phyloP scores from a whole-genome alignment of 2,888 invertebrate genomes.

The Bellardia pandia region DNA sequence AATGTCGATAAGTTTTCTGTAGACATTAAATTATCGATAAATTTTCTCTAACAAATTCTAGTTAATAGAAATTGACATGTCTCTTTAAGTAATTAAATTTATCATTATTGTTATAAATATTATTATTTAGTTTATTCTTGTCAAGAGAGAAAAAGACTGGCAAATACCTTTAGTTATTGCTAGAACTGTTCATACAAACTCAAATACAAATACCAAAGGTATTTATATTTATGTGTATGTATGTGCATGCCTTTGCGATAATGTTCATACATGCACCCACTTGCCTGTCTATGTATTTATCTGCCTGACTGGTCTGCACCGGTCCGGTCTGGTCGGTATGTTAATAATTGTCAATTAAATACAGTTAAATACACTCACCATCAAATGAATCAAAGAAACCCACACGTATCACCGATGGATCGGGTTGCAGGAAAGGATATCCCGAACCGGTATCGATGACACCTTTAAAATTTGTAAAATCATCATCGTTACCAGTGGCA shows the following conservation, averaged over 20 bases:
- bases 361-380: constrained; percentile 78
- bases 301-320: background rate
- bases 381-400: constrained; percentile 83
- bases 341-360: constrained; percentile 71
- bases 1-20: background rate
- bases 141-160: too few relatives aligned
- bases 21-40: background rate
- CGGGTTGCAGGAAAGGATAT: constrained; percentile 81
- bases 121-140: too few relatives aligned
- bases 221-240: background rate
- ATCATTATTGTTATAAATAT: too few relatives aligned
- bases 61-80: background rate
- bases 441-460: constrained; percentile 82
- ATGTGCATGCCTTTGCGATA: background rate
- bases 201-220: background rate
- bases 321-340: constrained; percentile 12
- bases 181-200: background rate
- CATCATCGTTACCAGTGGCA: constrained; percentile 74
- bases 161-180: background rate
- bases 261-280: background rate
- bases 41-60: too few relatives aligned
- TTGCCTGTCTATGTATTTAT: background rate
- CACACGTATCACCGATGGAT: constrained; percentile 78
- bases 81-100: too few relatives aligned
- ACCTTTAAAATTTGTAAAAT: constrained; percentile 81